Evolutionary conservation across 2,888 invertebrate species (phyloP).

Genomic region (Cepaea hortensis): DNA sequence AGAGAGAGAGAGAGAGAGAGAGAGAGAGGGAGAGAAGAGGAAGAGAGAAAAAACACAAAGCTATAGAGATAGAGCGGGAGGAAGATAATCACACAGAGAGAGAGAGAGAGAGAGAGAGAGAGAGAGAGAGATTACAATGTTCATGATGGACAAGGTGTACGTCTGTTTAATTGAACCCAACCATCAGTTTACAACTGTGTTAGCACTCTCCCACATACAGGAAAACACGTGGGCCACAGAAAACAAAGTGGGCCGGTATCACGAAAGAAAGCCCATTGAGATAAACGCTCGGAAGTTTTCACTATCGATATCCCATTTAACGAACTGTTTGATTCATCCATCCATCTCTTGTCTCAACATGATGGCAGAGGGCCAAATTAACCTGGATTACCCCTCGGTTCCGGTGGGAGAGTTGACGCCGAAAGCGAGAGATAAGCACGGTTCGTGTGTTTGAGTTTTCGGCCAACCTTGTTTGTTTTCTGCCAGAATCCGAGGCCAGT

Average conservation of each 20-base stretch:
- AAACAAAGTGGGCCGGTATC: neutral
- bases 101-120: too few relatives aligned
- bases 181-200: too few relatives aligned
- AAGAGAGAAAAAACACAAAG: too few relatives aligned
- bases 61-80: too few relatives aligned
- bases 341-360: neutral
- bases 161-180: too few relatives aligned
- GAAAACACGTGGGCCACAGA: too few relatives aligned
- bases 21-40: too few relatives aligned
- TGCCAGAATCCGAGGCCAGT: neutral
- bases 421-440: conserved; percentile 41
- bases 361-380: conserved; percentile 22
- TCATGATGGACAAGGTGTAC: too few relatives aligned
- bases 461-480: neutral
- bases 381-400: neutral
- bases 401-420: conserved; percentile 26
- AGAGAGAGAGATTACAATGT: too few relatives aligned
- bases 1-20: too few relatives aligned
- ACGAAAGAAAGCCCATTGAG: neutral
- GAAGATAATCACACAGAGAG: too few relatives aligned
- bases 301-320: neutral
- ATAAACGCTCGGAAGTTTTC: neutral
- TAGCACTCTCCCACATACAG: too few relatives aligned
- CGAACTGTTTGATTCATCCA: conserved; percentile 36
- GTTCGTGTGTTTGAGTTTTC: conserved; percentile 31